A percentile compares a stretch with the other conserved stretches of the same genome.
Evolutionary conservation across 2,888 invertebrate genomes (phyloP).

Genomic region (Acronicta aceris): DNA sequence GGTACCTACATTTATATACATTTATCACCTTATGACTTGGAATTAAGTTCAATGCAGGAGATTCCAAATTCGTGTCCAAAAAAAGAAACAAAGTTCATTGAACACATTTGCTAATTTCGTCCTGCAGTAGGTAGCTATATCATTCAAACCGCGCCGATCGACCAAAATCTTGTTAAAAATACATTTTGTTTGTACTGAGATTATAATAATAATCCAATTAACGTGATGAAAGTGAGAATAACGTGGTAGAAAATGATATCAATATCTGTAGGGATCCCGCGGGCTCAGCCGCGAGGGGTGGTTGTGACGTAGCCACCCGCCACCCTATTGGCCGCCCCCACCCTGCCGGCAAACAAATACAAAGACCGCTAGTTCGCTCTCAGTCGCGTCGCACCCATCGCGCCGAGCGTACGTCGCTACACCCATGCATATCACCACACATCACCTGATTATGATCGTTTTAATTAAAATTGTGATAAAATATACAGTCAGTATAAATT

Average conservation of each 20-base stretch:
- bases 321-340: conserved; percentile 56
- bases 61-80: neutral
- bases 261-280: conserved; percentile 62
- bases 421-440: conserved; percentile 70
- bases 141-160: neutral
- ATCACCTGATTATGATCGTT: conserved; percentile 76
- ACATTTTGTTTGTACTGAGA: conserved; percentile 16
- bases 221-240: conserved; percentile 36
- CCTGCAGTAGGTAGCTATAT: neutral
- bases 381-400: conserved; percentile 84
- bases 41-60: too few relatives aligned
- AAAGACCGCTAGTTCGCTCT: conserved; percentile 54
- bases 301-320: conserved; percentile 73
- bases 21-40: too few relatives aligned
- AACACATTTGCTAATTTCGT: conserved; percentile 6
- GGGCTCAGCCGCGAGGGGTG: conserved; percentile 58
- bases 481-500: conserved; percentile 49
- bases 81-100: neutral
- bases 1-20: too few relatives aligned
- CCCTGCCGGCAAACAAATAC: conserved; percentile 67
- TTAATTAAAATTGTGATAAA: conserved; percentile 70
- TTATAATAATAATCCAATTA: conserved; percentile 52
- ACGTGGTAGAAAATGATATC: conserved; percentile 56
- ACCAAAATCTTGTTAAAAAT: conserved; percentile 13
- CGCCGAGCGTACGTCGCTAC: conserved; percentile 71